Percentiles rank a stretch among this genome's conserved stretches.
These are phyloP conservation scores for Anoplopoma fimbria DNA, from an alignment of 2,113 vertebrate species.

Conservation along the genomic window DNA sequence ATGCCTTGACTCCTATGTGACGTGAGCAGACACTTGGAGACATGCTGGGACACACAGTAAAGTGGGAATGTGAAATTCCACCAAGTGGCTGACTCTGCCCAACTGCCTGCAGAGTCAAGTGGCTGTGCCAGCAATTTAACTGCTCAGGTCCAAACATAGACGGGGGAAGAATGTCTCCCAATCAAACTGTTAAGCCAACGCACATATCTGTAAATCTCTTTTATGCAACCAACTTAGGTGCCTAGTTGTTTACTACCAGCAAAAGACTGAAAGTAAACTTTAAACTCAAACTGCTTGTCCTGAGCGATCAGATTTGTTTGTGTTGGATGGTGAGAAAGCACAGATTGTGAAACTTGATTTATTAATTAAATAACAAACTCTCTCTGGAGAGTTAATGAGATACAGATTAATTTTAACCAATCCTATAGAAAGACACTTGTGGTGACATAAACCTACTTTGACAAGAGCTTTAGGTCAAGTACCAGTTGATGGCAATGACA, in stretches of 20 bases:
- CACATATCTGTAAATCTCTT: conserved; percentile 36
- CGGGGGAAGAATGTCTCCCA: conserved; percentile 41
- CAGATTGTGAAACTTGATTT: not conserved
- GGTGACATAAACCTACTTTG: conserved; percentile 31
- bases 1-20: conserved; percentile 42
- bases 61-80: conserved; percentile 79
- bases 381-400: not conserved
- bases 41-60: conserved; percentile 69
- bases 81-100: conserved; percentile 66
- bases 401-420: not conserved
- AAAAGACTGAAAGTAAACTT: not conserved
- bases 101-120: conserved; percentile 62
- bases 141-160: conserved; percentile 71
- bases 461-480: not conserved
- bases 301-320: not conserved
- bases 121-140: conserved; percentile 62
- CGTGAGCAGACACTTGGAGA: conserved; percentile 59
- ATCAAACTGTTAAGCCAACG: conserved; percentile 27
- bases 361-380: not conserved
- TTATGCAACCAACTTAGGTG: not conserved
- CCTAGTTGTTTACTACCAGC: not conserved
- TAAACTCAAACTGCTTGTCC: not conserved
- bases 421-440: not conserved
- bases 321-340: not conserved
- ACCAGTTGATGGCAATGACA: not conserved